A percentile compares a stretch with the other conserved stretches of the same genome.
Conservation (phyloP, 2,113 vertebrate genomes). For the Empidonax alnorum region DNA sequence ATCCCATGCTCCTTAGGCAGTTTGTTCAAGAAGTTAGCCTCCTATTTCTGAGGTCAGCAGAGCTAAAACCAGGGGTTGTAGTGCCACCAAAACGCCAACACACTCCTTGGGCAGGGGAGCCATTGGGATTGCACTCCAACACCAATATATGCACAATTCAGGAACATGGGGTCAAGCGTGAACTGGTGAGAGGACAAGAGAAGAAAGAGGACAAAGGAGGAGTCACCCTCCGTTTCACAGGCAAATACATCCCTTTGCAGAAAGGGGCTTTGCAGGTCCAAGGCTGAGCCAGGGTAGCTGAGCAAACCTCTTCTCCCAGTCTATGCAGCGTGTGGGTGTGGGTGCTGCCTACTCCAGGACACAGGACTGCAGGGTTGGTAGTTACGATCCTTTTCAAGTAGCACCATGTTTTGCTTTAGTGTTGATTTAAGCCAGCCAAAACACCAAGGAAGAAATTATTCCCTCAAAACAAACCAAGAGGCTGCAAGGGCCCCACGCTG, state of each 20-base stretch:
- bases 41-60: conserved; percentile 12
- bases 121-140: background rate
- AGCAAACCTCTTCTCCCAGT: background rate
- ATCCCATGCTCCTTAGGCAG: conserved; percentile 60
- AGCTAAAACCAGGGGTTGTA: background rate
- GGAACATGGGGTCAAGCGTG: background rate
- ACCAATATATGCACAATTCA: accelerated
- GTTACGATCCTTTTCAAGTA: background rate
- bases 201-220: background rate
- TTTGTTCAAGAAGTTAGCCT: background rate
- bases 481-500: background rate
- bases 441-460: background rate
- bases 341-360: background rate
- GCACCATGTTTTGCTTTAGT: background rate
- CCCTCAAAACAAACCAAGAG: background rate
- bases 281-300: background rate
- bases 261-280: background rate
- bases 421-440: background rate
- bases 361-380: background rate
- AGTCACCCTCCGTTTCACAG: background rate
- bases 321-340: background rate
- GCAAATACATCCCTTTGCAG: background rate
- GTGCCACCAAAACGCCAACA: background rate
- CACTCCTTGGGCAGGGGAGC: accelerated
- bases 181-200: background rate